phyloP scores from a whole-genome alignment of 1,140 invertebrate genomes.

The Odontomachus brunneus region DNA sequence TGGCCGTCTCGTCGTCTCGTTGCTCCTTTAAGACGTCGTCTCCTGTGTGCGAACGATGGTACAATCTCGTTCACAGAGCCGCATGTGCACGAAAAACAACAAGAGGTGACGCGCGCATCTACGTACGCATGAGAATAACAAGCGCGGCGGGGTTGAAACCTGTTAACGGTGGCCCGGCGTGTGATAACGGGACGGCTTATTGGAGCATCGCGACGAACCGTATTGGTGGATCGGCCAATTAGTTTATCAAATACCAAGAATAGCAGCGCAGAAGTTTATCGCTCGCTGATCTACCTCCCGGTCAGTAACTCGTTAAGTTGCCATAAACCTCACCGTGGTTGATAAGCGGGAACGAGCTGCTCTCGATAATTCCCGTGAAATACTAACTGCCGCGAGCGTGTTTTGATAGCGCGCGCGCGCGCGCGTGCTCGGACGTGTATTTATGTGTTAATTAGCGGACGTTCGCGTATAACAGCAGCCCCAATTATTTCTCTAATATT shows the following conservation, averaged over 20 bases:
- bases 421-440: slow-evolving; percentile 24
- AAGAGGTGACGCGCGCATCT: neutral
- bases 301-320: slow-evolving; percentile 65
- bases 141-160: slow-evolving; percentile 7
- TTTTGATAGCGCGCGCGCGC: neutral
- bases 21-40: neutral
- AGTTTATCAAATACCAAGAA: slow-evolving; percentile 71
- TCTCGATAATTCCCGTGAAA: slow-evolving; percentile 58
- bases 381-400: slow-evolving; percentile 3
- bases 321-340: slow-evolving; percentile 51
- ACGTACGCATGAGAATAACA: slow-evolving; percentile 38
- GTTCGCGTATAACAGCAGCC: slow-evolving; percentile 1
- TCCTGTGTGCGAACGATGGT: slow-evolving; percentile 22
- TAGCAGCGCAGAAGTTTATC: slow-evolving; percentile 67
- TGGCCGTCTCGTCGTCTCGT: neutral
- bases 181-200: slow-evolving; percentile 69
- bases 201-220: slow-evolving; percentile 63
- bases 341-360: slow-evolving; percentile 56
- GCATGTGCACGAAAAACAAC: neutral
- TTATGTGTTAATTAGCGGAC: slow-evolving; percentile 30
- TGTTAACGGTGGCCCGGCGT: slow-evolving; percentile 57
- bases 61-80: slow-evolving; percentile 16
- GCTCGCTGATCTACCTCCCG: slow-evolving; percentile 47
- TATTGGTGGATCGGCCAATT: slow-evolving; percentile 60
- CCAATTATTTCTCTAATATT: neutral